Evolutionary conservation across 2,888 invertebrate species (phyloP).

Genomic region (Nycteola revayana): DNA sequence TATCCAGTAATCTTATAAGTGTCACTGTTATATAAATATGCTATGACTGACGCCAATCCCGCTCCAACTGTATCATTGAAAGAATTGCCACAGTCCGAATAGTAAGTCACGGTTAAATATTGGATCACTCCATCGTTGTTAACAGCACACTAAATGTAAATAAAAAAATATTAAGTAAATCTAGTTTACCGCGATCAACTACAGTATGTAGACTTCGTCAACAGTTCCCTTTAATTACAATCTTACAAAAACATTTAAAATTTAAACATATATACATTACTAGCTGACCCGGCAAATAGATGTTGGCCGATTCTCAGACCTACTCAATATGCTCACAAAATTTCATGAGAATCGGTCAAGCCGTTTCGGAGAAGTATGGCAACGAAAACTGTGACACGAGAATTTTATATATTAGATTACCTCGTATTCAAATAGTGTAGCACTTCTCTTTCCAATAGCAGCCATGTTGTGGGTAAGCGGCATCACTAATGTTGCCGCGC

Average conservation of each 20-base stretch:
- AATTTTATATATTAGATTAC: no score
- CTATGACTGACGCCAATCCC: conserved; percentile 43
- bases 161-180: background rate
- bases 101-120: conserved; percentile 70
- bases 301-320: no score
- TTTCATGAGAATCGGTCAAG: no score
- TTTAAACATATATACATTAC: no score
- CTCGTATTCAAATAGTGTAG: conserved; percentile 78
- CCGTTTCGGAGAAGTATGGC: no score
- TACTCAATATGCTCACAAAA: no score
- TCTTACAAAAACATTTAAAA: no score
- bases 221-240: no score
- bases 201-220: no score
- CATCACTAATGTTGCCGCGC: conserved; percentile 84
- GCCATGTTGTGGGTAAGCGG: conserved; percentile 85
- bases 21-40: conserved; percentile 78
- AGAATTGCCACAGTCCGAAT: conserved; percentile 59
- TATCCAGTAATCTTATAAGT: conserved; percentile 70
- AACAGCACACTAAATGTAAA: conserved; percentile 65
- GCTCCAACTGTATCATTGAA: conserved; percentile 57
- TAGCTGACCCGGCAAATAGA: no score
- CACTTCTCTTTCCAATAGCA: conserved; percentile 79
- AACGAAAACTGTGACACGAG: no score
- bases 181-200: no score
- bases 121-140: conserved; percentile 80